These are phyloP conservation scores for Dioctria rufipes DNA, from an alignment of 2,888 invertebrate species.

Conservation along the genomic window DNA sequence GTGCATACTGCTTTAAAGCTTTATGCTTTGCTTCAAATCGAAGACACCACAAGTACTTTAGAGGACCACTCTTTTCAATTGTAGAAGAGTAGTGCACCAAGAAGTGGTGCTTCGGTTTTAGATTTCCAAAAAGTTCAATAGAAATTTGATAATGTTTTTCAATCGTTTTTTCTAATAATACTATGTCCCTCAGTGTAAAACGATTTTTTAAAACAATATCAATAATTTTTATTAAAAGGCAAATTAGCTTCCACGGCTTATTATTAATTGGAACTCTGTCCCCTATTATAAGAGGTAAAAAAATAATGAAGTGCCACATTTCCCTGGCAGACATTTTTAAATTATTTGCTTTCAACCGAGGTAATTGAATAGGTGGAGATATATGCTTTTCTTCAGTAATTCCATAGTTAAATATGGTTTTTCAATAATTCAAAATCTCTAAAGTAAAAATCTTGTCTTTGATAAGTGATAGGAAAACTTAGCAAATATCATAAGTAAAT, in stretches of 20 bases:
- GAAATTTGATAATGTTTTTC: too few species aligned
- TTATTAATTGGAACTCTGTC: constrained; percentile 11
- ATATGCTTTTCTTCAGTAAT: constrained; percentile 10
- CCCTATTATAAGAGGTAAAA: constrained; percentile 1
- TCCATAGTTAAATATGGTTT: constrained; percentile 42
- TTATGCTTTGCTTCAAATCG: too few species aligned
- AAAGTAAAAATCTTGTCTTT: constrained; percentile 18
- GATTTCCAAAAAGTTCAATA: too few species aligned
- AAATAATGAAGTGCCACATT: constrained; percentile 36
- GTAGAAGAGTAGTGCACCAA: too few species aligned
- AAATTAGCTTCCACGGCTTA: constrained; percentile 30
- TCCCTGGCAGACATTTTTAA: neutral
- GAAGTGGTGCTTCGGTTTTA: too few species aligned
- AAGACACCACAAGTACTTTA: too few species aligned
- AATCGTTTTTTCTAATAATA: too few species aligned
- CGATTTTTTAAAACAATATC: constrained; percentile 3
- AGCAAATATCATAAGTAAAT: too few species aligned
- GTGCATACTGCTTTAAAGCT: too few species aligned
- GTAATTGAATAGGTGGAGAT: constrained; percentile 4
- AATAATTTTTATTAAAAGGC: constrained; percentile 22
- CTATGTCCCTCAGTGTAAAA: neutral
- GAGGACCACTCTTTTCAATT: too few species aligned
- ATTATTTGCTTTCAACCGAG: neutral
- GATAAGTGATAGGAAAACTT: too few species aligned
- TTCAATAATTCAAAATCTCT: constrained; percentile 40